Percentiles rank a stretch among this genome's conserved stretches.
Evolutionary conservation across 2,888 invertebrate species (phyloP).

Genomic region (Laspeyria flexula): DNA sequence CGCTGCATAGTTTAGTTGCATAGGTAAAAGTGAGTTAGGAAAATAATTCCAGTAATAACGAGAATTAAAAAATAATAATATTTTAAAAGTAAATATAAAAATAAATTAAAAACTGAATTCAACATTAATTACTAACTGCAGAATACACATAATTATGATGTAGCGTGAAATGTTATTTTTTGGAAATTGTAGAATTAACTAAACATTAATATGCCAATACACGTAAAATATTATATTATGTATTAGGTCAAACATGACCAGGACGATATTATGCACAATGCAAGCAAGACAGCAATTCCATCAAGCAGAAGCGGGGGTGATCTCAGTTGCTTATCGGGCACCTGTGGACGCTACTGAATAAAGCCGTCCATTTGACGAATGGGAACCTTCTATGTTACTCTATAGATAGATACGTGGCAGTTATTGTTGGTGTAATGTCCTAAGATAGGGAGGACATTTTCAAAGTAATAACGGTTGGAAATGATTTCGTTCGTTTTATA

Average conservation of each 20-base stretch:
- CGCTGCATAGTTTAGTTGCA: not conserved
- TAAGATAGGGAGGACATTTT: not conserved
- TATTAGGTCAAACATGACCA: slow-evolving; percentile 30
- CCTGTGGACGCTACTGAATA: slow-evolving; percentile 73
- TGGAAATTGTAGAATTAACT: too few relatives aligned
- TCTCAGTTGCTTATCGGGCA: slow-evolving; percentile 72
- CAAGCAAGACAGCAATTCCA: slow-evolving; percentile 70
- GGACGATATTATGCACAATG: slow-evolving; percentile 63
- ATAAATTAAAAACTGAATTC: too few relatives aligned
- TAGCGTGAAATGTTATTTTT: too few relatives aligned
- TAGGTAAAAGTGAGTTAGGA: too few relatives aligned
- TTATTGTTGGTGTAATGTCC: slow-evolving; percentile 17
- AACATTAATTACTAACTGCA: too few relatives aligned
- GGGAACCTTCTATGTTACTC: slow-evolving; percentile 30
- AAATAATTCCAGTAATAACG: too few relatives aligned
- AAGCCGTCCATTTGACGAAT: slow-evolving; percentile 71
- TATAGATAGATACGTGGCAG: slow-evolving; percentile 18
- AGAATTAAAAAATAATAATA: too few relatives aligned
- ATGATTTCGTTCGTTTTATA: not conserved
- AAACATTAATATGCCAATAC: too few relatives aligned
- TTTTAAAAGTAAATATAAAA: too few relatives aligned
- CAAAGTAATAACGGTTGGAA: not conserved
- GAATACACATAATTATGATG: too few relatives aligned
- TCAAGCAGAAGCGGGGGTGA: slow-evolving; percentile 62
- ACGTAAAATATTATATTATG: too few relatives aligned